Base-by-base conservation (phyloP, 1,140 invertebrate species). In the Thaumatotibia leucotreta region DNA sequence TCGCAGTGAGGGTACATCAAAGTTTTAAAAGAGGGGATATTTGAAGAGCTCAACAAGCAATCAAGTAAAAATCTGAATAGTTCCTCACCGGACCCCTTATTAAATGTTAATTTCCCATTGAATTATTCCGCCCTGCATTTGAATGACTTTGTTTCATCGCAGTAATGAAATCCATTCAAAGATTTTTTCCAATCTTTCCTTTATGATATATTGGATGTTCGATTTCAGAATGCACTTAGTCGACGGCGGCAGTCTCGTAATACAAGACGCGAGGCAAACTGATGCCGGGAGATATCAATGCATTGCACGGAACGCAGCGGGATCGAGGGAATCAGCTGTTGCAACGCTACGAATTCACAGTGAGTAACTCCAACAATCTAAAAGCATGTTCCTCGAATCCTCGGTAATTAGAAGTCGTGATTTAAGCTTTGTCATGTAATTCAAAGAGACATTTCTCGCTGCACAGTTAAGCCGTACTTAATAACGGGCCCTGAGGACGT, bases 261-360 rank as follows among this genome's bases (percentile, higher is more conserved):
- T 98, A 76, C 95, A 95, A 82, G 95, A 97, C 86, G 94, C 95
- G 1, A 93, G 95, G 74, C 94, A 95, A 84, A 93, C 93, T 63
- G 97, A 98, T 84, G 94, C 95, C 75, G 97, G 97, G 61, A 92
- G 94, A 77, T 98, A 97, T 88, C 94, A 96, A 71, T 98, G 97
- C 83, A 92, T 97, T 45, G 97, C 97, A 4, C 94, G 94, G 77
- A 98, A 98, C 92, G 94, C 95, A 11, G 97, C 96, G 9, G 97
- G 96, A 27, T 93, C 94, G 9, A 92, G 96, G 78, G 96, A 97
- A 83, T 97, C 96, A 35, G 83, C 91, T 3, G 88, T 94, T 6
- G 96, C 96, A 17, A 92, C 94, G 50, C 91, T 98, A 14, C 94
- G 94, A 88, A 96, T 98, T 83, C 94, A 96, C 78, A 96, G 97